Conservation (phyloP, 2,113 vertebrate genomes). For the Muntiacus muntjak region DNA sequence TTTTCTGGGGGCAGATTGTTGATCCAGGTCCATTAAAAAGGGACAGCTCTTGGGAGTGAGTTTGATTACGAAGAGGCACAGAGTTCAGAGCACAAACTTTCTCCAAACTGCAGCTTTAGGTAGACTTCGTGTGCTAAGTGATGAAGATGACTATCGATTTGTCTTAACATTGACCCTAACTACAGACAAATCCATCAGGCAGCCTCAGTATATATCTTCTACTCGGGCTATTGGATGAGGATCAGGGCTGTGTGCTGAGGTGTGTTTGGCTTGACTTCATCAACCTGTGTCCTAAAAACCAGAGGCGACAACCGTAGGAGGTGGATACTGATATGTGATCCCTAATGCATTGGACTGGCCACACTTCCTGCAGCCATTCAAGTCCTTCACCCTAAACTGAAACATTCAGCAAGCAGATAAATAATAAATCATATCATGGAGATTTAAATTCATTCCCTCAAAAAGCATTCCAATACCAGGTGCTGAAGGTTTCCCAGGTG, state of each 20-base stretch:
- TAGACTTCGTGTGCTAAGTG: not conserved
- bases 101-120: not conserved
- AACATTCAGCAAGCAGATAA: not conserved
- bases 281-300: not conserved
- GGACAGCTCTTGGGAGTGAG: not conserved
- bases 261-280: not conserved
- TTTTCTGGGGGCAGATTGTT: not conserved
- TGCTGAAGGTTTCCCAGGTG: not conserved
- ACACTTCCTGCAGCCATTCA: not conserved
- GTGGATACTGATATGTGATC: not conserved
- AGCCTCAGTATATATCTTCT: not conserved
- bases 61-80: not conserved
- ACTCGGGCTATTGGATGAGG: not conserved
- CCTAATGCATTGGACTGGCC: not conserved
- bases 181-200: not conserved
- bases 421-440: not conserved
- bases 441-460: not conserved
- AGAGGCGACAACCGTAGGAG: not conserved
- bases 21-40: not conserved
- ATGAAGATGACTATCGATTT: fast-evolving
- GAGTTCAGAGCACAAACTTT: not conserved
- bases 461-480: not conserved
- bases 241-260: not conserved
- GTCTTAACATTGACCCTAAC: not conserved
- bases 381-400: not conserved